Conservation (phyloP, 1,140 invertebrate genomes). For the Cydia amplana region DNA sequence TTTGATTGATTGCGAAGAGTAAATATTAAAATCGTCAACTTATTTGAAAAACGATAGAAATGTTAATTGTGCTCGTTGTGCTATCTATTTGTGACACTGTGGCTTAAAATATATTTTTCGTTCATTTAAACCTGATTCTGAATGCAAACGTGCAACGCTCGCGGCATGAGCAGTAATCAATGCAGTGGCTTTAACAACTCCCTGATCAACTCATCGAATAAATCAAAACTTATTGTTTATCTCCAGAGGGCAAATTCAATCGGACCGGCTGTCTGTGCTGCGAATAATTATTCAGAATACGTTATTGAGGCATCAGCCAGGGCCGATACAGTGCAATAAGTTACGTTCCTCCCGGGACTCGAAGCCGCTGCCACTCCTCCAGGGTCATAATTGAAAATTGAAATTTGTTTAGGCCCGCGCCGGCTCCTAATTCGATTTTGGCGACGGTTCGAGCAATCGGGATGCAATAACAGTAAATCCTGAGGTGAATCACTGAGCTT, state of each 20-base stretch:
- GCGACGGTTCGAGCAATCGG: conserved; percentile 61
- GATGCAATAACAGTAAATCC: conserved; percentile 69
- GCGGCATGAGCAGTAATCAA: conserved; percentile 7
- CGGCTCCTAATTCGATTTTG: conserved; percentile 70
- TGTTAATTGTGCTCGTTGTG: neutral
- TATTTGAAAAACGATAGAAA: no score
- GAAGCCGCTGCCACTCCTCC: conserved; percentile 51
- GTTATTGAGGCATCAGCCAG: conserved; percentile 60
- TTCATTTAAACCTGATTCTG: conserved; percentile 25
- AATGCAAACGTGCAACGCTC: neutral
- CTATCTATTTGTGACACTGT: neutral
- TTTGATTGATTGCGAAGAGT: no score
- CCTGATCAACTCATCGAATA: conserved; percentile 41
- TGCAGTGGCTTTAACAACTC: conserved; percentile 25
- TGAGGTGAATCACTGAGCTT: conserved; percentile 45
- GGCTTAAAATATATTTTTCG: conserved; percentile 30
- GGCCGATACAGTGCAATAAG: conserved; percentile 62
- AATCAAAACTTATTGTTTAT: conserved; percentile 53
- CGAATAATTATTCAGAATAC: conserved; percentile 72
- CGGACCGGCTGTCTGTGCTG: conserved; percentile 43
- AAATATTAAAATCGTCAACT: no score
- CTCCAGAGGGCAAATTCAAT: conserved; percentile 63
- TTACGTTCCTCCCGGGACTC: conserved; percentile 62
- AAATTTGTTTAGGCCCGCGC: conserved; percentile 76
- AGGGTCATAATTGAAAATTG: conserved; percentile 75